These are phyloP conservation scores for Diarsia mendica DNA, from an alignment of 2,888 invertebrate genomes.

Conservation along the genomic window DNA sequence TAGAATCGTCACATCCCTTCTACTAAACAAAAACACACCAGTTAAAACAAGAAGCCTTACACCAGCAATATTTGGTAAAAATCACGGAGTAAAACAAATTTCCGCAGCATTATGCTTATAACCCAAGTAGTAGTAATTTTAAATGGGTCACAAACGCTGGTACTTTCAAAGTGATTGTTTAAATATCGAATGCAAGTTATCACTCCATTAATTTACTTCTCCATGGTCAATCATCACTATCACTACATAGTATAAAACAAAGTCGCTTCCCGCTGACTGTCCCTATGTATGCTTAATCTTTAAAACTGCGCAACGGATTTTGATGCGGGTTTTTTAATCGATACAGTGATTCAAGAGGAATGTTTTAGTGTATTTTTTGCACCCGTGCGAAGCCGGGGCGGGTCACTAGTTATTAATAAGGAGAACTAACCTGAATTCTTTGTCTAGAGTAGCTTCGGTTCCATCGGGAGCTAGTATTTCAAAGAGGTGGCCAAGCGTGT, in stretches of 20 bases:
- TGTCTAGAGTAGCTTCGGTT: conserved; percentile 83
- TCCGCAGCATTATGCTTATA: not conserved
- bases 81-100: not conserved
- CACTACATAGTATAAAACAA: no score
- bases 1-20: conserved; percentile 91
- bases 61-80: not conserved
- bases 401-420: not conserved
- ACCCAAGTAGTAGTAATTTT: not conserved
- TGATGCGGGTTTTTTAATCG: no score
- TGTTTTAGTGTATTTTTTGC: no score
- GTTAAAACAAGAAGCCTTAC: conserved; percentile 34
- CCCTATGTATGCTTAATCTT: no score
- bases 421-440: conserved; percentile 81
- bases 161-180: not conserved
- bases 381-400: no score
- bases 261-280: no score
- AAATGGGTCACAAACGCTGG: not conserved
- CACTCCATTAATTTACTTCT: conserved; percentile 10
- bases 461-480: conserved; percentile 90
- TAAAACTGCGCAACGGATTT: no score
- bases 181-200: not conserved
- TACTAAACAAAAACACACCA: conserved; percentile 66
- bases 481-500: conserved; percentile 95
- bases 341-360: no score
- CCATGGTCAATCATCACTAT: not conserved